Base-by-base conservation (phyloP, 1,140 invertebrate species). In the Penaeus chinensis region DNA sequence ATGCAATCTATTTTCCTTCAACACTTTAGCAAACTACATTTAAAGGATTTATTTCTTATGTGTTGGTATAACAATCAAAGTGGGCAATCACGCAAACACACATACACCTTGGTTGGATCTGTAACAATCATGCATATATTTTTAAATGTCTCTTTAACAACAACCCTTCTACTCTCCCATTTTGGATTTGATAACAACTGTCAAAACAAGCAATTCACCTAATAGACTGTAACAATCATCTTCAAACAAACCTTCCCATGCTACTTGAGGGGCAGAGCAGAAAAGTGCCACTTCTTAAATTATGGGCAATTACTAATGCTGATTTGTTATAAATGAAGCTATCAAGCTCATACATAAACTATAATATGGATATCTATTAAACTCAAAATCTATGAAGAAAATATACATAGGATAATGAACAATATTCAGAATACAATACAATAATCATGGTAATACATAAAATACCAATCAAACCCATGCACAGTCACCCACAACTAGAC, bases 301-400 rank as follows among this genome's bases (percentile, higher is more conserved):
- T 82, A 87, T 87, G 82, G 66, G 85, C 85, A 87, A 78, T 87
- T 82, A 81, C 85, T 87, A 87, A 87, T 85, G 84, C 84, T 54
- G 78, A 87, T 66, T 42, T 85, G 85, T 87, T 87, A 87, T 87
- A 87, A 87, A 87, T 87, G 85, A 87, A 87, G 79, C 85, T 63
- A 74, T 81, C 81, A 65, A 87, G 78, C 78, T 27, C 47, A 81
- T 87, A 87, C 85, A 87, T 87, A 76, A 87, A 87, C 85, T 87
- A 82, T 87, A 87, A 87, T 82, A 82, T 87, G 85, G 78, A 61
- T 80, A 81, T 87, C 84, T 85, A 85, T 66, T 87, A 47, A 87
- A 87, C 85, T 87, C 47, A 87, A 81, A 65, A 87, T 87, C 85
- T 81, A 54, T 87, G 74, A 87, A 81, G 63, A 83, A 82, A 82